Evolutionary conservation across 53 echinoderm and acorn worm species (phyloP).

Genomic region (Temnopleurus reevesii): DNA sequence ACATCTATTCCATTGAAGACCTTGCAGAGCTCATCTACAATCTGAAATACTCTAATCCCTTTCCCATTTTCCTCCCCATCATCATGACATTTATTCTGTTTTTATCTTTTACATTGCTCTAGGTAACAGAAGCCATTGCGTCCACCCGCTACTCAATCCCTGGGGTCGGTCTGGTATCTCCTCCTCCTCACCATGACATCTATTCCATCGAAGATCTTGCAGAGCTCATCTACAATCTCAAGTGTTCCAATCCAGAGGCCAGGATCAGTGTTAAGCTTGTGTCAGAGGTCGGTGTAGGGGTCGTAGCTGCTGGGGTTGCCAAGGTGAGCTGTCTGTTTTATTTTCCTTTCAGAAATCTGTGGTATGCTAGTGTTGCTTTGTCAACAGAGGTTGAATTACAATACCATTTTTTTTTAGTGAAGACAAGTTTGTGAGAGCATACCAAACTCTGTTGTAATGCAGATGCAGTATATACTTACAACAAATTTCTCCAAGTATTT

Average conservation of each 20-base stretch:
- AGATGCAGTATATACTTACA: no score
- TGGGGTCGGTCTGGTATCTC: constrained; percentile 95
- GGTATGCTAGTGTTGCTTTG: no score
- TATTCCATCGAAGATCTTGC: constrained; percentile 99
- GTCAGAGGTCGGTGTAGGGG: constrained; percentile 98
- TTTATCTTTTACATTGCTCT: no score
- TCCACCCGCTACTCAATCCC: constrained; percentile 90
- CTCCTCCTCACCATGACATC: constrained; percentile 99
- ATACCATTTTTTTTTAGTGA: no score
- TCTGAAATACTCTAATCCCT: constrained; percentile 87
- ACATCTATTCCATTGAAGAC: constrained; percentile 96
- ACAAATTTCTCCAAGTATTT: no score
- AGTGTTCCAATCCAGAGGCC: constrained; percentile 96
- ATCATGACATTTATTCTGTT: no score
- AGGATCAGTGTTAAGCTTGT: constrained; percentile 98
- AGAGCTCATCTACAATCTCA: constrained; percentile 95
- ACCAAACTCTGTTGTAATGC: no score
- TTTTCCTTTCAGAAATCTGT: no score
- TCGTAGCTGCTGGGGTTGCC: constrained; percentile 95
- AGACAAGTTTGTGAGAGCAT: no score
- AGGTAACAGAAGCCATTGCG: constrained; percentile 90
- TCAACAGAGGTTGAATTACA: no score
- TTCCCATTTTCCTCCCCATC: background rate
- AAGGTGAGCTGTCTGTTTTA: constrained; percentile 87
- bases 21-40: constrained; percentile 92